Conservation (phyloP, 2,888 invertebrate species). For the Orchesellides sinensis region DNA sequence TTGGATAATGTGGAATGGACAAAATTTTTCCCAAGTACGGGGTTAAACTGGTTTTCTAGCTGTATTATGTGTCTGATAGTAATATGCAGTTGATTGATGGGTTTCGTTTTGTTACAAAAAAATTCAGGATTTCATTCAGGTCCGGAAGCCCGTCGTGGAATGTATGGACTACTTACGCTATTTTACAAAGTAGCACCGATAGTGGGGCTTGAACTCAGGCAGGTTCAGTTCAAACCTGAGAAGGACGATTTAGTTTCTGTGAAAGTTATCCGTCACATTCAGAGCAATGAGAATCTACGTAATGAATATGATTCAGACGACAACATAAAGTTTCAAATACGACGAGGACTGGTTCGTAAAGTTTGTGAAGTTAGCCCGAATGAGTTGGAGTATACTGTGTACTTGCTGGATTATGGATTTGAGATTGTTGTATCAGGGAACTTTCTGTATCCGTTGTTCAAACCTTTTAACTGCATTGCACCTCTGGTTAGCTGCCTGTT, state of each 20-base stretch:
- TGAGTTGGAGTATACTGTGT: not conserved
- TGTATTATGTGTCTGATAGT: not conserved
- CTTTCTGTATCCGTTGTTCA: not conserved
- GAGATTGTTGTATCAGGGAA: not conserved
- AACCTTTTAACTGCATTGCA: not conserved
- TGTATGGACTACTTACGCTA: not conserved
- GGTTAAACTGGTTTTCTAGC: not conserved
- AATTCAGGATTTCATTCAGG: not conserved
- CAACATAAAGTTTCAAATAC: not conserved
- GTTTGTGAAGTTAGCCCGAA: not conserved
- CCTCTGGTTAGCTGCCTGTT: not conserved
- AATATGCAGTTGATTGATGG: not conserved
- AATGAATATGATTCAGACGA: not conserved
- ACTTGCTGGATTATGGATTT: not conserved
- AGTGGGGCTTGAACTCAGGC: not conserved
- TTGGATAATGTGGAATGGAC: not conserved
- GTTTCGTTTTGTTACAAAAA: not conserved
- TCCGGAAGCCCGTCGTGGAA: not conserved
- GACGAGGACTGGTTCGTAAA: not conserved
- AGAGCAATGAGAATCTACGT: too few species aligned
- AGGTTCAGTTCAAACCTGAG: not conserved
- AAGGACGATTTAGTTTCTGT: not conserved
- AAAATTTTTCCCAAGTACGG: not conserved
- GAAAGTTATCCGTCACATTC: not conserved
- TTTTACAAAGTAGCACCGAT: not conserved